Percentiles rank a stretch among this genome's conserved stretches.
These are phyloP conservation scores for Nothocercus julius DNA, from an alignment of 2,113 vertebrate species.

Conservation along the genomic window DNA sequence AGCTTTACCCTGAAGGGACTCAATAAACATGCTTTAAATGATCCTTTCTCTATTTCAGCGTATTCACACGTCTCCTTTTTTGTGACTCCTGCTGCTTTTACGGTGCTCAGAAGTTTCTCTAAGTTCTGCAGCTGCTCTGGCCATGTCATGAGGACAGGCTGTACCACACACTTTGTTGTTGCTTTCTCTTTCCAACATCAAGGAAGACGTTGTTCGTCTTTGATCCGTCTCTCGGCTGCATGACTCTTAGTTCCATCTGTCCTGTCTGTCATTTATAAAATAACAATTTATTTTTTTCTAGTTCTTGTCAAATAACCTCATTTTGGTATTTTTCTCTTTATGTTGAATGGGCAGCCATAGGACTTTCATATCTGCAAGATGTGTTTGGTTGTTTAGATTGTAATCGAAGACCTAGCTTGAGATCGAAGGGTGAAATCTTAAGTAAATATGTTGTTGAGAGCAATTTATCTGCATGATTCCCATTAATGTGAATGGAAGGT, in stretches of 20 bases:
- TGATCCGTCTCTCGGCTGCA: conserved; percentile 54
- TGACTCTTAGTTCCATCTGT: conserved; percentile 50
- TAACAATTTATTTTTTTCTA: background rate
- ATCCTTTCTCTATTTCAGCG: background rate
- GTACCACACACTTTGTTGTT: conserved; percentile 33
- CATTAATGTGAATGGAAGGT: conserved; percentile 26
- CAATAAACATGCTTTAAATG: background rate
- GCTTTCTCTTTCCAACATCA: conserved; percentile 44
- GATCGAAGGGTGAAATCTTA: background rate
- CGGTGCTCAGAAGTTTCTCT: conserved; percentile 36
- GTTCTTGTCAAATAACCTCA: conserved; percentile 43
- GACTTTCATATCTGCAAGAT: conserved; percentile 40
- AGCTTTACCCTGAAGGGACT: background rate
- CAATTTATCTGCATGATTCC: conserved; percentile 35
- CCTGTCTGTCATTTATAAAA: conserved; percentile 30
- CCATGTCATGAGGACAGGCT: conserved; percentile 22
- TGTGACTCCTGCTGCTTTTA: background rate
- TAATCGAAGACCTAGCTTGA: conserved; percentile 25
- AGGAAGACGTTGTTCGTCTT: conserved; percentile 51
- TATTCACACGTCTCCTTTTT: background rate
- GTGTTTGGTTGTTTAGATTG: conserved; percentile 8
- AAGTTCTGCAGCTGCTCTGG: conserved; percentile 25
- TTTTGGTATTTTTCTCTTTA: conserved; percentile 42
- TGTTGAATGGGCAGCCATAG: background rate
- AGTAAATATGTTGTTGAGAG: background rate